phyloP scores from a whole-genome alignment of 2,797 vertebrate species.

The Sebastes aleutianus region DNA sequence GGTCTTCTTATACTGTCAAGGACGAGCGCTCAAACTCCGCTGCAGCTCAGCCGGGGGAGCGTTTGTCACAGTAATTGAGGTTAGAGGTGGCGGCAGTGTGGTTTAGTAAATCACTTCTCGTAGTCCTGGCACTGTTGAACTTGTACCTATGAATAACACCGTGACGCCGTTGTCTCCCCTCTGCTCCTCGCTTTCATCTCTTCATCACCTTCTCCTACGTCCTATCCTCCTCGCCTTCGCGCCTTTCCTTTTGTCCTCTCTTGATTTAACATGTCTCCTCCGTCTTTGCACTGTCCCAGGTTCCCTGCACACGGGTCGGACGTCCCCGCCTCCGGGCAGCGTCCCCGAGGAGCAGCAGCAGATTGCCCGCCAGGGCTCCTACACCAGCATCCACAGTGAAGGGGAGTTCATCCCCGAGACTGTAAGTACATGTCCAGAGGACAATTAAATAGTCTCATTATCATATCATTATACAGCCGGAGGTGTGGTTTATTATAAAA shows the following conservation, averaged over 20 bases:
- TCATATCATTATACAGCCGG: too few species aligned
- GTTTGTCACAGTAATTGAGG: constrained; percentile 73
- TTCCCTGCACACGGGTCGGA: constrained; percentile 90
- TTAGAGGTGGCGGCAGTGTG: constrained; percentile 53
- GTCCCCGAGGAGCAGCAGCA: constrained; percentile 95
- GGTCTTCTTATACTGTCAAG: constrained; percentile 53
- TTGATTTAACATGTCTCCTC: not conserved
- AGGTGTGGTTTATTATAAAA: not conserved
- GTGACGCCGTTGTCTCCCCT: constrained; percentile 27
- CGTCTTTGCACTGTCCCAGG: constrained; percentile 71
- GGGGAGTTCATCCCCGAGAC: constrained; percentile 94
- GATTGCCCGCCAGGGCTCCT: constrained; percentile 93
- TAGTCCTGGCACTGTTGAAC: constrained; percentile 49
- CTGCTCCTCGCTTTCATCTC: constrained; percentile 24
- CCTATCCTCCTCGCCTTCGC: not conserved
- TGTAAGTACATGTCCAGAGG: constrained; percentile 70
- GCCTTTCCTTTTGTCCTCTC: not conserved
- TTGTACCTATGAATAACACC: constrained; percentile 51
- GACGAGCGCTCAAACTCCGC: constrained; percentile 41
- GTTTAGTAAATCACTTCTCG: constrained; percentile 64
- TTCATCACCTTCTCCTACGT: constrained; percentile 14
- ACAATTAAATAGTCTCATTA: not conserved
- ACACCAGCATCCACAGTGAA: constrained; percentile 94
- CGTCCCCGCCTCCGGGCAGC: constrained; percentile 90
- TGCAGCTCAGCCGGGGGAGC: constrained; percentile 37